Conservation (phyloP, 2,113 vertebrate species). For the rabbit (Oryctolagus cuniculus) region DNA sequence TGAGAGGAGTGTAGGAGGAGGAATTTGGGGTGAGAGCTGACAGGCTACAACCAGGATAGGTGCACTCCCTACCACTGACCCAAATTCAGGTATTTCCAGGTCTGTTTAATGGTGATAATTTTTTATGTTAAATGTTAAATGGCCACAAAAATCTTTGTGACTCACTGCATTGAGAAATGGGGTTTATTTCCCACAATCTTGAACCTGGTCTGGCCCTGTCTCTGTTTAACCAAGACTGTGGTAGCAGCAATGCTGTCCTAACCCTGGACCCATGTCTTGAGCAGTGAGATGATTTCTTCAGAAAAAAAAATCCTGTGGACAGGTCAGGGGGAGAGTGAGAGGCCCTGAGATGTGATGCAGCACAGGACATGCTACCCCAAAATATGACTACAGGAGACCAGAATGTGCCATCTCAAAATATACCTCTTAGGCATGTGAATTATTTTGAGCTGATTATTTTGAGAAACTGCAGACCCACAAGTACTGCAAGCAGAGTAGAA, state of each 20-base stretch:
- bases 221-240: not conserved
- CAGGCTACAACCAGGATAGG: not conserved
- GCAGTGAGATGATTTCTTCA: too few relatives aligned
- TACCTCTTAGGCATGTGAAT: too few relatives aligned
- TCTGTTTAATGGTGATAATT: not conserved
- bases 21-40: not conserved
- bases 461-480: too few relatives aligned
- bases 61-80: not conserved
- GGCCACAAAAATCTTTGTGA: not conserved
- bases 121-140: not conserved
- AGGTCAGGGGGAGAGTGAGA: not conserved
- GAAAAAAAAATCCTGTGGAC: too few relatives aligned
- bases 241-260: not conserved
- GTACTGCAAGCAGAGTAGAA: too few relatives aligned
- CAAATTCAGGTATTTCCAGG: not conserved
- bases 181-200: not conserved
- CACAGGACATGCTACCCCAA: not conserved
- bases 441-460: too few relatives aligned
- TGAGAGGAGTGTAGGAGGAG: not conserved
- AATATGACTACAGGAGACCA: not conserved
- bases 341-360: not conserved
- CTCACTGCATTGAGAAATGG: not conserved
- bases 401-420: too few relatives aligned
- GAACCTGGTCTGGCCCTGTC: not conserved
- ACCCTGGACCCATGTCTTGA: not conserved